Evolutionary conservation across 1,140 invertebrate genomes (phyloP).

Genomic region (Polypedilum vanderplanki): DNA sequence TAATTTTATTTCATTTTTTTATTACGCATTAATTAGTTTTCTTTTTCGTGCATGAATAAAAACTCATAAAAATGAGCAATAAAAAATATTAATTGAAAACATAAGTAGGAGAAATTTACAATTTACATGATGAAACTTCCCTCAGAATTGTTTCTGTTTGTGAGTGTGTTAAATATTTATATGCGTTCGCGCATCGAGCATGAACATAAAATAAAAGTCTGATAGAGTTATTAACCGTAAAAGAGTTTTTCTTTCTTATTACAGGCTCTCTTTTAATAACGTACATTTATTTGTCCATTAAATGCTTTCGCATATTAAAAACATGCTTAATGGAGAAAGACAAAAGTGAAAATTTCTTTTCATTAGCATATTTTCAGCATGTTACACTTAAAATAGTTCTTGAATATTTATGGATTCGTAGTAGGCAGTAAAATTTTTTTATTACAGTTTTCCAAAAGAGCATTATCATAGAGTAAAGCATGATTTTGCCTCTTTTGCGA

Average conservation of each 20-base stretch:
- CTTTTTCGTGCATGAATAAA: constrained; percentile 1
- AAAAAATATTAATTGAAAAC: constrained; percentile 20
- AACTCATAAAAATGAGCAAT: constrained; percentile 6
- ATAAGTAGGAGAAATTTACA: constrained; percentile 19
- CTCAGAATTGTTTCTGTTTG: neutral
- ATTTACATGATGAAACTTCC: neutral
- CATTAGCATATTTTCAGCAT: constrained; percentile 5
- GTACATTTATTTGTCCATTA: too few species aligned
- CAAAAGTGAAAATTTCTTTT: constrained; percentile 14
- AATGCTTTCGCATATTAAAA: too few species aligned
- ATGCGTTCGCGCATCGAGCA: neutral
- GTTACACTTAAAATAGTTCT: constrained; percentile 10
- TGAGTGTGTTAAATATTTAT: constrained; percentile 9
- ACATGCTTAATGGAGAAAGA: neutral
- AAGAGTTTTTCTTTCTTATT: neutral
- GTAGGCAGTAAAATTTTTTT: constrained; percentile 14
- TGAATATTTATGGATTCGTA: neutral
- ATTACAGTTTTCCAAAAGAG: neutral
- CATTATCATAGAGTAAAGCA: neutral
- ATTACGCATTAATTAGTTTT: constrained; percentile 13
- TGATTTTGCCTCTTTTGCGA: neutral
- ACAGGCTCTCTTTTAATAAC: neutral
- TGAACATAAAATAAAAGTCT: neutral
- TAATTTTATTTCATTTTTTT: constrained; percentile 6
- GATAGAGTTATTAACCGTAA: neutral